Conservation (phyloP, 1,140 invertebrate species). For the Artemia franciscana region DNA sequence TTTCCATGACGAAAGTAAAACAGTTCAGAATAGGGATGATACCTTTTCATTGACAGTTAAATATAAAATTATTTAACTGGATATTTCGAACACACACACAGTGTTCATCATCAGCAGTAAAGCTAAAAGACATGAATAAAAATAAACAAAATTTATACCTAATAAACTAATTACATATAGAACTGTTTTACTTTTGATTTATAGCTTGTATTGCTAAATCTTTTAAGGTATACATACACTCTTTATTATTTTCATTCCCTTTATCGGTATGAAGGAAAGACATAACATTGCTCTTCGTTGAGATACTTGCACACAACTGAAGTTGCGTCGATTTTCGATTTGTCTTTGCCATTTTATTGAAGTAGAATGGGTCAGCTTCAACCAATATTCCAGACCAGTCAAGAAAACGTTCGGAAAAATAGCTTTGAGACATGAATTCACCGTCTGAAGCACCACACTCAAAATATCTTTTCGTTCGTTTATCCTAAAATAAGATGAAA, state of each 20-base stretch:
- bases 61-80: too few relatives aligned
- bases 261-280: not conserved
- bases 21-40: too few relatives aligned
- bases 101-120: too few relatives aligned
- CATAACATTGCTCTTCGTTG: not conserved
- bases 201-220: too few relatives aligned
- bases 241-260: not conserved
- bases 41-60: too few relatives aligned
- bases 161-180: too few relatives aligned
- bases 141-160: too few relatives aligned
- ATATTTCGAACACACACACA: too few relatives aligned
- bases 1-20: too few relatives aligned
- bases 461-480: not conserved
- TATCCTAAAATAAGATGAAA: not conserved
- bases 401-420: not conserved
- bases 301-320: not conserved
- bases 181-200: too few relatives aligned
- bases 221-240: too few relatives aligned
- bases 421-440: constrained; percentile 1
- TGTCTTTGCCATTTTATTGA: not conserved
- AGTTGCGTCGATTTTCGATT: not conserved
- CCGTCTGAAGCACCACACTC: constrained; percentile 4
- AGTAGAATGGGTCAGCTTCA: constrained; percentile 1
- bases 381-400: constrained; percentile 1
- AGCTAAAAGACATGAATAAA: too few relatives aligned